Percentiles rank a stretch among this genome's conserved stretches.
Conservation (phyloP, 2,113 vertebrate species). For the Pyxicephalus adspersus region DNA sequence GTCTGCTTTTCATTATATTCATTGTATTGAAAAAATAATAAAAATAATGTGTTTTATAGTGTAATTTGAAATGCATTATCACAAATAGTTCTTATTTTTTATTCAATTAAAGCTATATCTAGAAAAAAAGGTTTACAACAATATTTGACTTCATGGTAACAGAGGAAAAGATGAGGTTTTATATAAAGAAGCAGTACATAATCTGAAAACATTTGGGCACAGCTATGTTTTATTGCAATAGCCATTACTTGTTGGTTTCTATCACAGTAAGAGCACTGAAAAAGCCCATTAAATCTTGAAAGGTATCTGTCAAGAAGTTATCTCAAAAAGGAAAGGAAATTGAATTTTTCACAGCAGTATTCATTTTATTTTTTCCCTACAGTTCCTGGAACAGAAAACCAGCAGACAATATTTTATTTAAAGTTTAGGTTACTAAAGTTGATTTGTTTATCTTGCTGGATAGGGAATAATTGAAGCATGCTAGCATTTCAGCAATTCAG, state of each 20-base stretch:
- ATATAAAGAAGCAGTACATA: slow-evolving; percentile 1
- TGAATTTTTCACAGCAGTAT: slow-evolving; percentile 32
- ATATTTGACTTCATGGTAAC: background rate
- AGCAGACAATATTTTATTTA: slow-evolving; percentile 46
- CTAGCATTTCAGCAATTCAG: slow-evolving; percentile 1
- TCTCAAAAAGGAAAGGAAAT: slow-evolving; percentile 47
- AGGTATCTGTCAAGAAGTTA: slow-evolving; percentile 44
- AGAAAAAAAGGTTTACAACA: no score
- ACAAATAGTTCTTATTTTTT: no score
- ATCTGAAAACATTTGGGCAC: slow-evolving; percentile 16
- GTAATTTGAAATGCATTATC: no score
- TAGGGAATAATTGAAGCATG: slow-evolving; percentile 38
- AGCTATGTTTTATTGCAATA: slow-evolving; percentile 20
- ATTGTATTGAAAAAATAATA: no score
- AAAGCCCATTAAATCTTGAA: slow-evolving; percentile 48
- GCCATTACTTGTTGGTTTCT: slow-evolving; percentile 36
- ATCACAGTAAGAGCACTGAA: slow-evolving; percentile 21
- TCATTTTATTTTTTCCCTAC: slow-evolving; percentile 6
- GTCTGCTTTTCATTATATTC: no score
- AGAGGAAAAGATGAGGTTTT: background rate
- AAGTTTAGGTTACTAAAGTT: slow-evolving; percentile 44
- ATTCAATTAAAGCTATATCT: no score
- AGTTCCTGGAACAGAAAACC: slow-evolving; percentile 16
- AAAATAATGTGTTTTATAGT: no score
- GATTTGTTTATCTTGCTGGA: slow-evolving; percentile 34